Evolutionary conservation across 2,113 vertebrate species (phyloP).

Genomic region (Ammodramus savannarum): DNA sequence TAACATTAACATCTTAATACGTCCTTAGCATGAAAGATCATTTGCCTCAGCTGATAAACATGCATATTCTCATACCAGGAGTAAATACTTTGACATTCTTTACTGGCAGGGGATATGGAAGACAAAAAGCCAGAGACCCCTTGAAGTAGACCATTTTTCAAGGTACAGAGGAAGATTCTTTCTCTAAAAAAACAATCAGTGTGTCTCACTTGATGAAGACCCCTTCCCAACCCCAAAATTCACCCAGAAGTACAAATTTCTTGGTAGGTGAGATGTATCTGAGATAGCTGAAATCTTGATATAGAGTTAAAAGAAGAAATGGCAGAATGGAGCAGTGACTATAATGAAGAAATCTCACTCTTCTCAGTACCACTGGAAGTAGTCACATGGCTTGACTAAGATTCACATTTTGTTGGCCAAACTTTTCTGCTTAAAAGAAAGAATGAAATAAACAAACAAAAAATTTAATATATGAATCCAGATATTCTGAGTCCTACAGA

Average conservation of each 20-base stretch:
- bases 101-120: not conserved
- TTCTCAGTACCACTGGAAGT: not conserved
- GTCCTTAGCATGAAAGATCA: not conserved
- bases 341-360: not conserved
- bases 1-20: not conserved
- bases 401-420: not conserved
- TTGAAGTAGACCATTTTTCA: not conserved
- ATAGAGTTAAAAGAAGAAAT: not conserved
- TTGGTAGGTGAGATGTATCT: not conserved
- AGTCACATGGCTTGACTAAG: not conserved
- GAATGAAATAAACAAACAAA: not conserved
- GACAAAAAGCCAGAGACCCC: not conserved
- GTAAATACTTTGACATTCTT: not conserved
- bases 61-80: not conserved
- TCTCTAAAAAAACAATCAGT: not conserved
- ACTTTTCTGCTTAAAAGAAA: not conserved
- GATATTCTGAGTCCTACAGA: not conserved
- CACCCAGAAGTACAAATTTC: not conserved
- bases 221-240: not conserved
- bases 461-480: not conserved
- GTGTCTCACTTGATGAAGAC: not conserved
- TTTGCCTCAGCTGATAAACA: not conserved
- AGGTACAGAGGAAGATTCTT: not conserved
- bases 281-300: not conserved
- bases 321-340: not conserved